Base-by-base conservation (phyloP, 2,113 vertebrate genomes). In the Melospiza georgiana region DNA sequence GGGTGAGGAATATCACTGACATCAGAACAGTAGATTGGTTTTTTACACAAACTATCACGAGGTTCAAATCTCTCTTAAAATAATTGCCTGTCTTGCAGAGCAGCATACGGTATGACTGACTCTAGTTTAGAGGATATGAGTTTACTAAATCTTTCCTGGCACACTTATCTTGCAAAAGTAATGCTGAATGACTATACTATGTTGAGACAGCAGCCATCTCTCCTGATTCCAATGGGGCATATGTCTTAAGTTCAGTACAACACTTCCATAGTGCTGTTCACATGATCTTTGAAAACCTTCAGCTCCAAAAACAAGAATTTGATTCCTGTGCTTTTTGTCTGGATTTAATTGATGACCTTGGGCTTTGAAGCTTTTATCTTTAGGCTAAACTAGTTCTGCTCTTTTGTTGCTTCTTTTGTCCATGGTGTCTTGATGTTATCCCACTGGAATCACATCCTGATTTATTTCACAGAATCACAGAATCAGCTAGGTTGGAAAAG, bases 251-350 rank as follows among this genome's bases (percentile, higher is more conserved):
- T 62, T 90, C 46, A 76, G 23, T 44, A 39, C 11, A 80, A 31
- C 0, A 0, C 10, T 59, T 79, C n/a, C 46, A 46, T 8, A 27
- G 31, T 61, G 17, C 37, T 69, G n/a, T 46, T 79, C 16, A 31
- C 69, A 51, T 12, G n/a, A 54, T 33, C 14, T 82, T 69, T 80
- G 55, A 89, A 89, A 82, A 3, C 27, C 7, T 87, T 82, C 31
- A 62, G n/a, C 37, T 65, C 24, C 31, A 46, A 44, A 93, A 82
- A 2, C 5, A 65, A 59, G 10, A 27, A 5, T 4, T 81, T 25
- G 2, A 44, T 87, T 80, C 69, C 55, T 71, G 2, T 59, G 24
- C 11, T 22, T 88, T 88, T 77, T 6, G 2, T 90, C 59, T 84
- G 35, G 14, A 71, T 18, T 51, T 62, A 44, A 55, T 27, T 0